These are phyloP conservation scores for Eudemis profundana DNA, from an alignment of 2,888 invertebrate genomes.

Conservation along the genomic window DNA sequence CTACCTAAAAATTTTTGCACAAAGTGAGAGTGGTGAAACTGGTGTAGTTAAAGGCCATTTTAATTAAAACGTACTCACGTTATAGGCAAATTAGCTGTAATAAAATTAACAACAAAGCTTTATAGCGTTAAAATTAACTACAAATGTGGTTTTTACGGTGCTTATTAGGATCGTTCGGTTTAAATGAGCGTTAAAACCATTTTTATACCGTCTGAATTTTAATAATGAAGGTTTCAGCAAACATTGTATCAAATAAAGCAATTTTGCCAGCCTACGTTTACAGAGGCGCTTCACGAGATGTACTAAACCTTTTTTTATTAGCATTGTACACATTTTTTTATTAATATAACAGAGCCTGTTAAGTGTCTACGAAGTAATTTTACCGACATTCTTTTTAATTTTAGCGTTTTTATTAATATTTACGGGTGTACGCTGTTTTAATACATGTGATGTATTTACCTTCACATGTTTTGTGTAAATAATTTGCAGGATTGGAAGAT, in stretches of 20 bases:
- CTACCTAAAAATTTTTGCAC: no score
- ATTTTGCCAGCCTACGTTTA: constrained; percentile 37
- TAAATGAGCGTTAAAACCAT: neutral
- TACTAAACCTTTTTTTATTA: constrained; percentile 42
- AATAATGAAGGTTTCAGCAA: constrained; percentile 23
- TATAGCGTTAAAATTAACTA: neutral
- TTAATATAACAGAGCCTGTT: constrained; percentile 33
- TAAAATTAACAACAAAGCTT: neutral
- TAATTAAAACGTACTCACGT: no score
- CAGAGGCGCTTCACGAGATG: constrained; percentile 36
- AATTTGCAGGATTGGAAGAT: no score
- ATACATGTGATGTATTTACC: no score
- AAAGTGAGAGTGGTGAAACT: no score
- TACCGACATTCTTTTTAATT: constrained; percentile 50
- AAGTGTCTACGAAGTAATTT: constrained; percentile 49
- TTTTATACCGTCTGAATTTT: constrained; percentile 24
- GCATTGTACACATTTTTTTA: constrained; percentile 40
- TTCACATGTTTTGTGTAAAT: no score
- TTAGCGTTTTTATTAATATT: constrained; percentile 45
- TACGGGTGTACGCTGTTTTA: constrained; percentile 36
- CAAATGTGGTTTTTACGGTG: neutral
- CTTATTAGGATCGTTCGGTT: neutral
- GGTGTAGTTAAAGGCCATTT: no score
- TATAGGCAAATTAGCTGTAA: neutral
- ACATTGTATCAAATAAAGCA: constrained; percentile 35